Percentiles rank a stretch among this genome's conserved stretches.
Evolutionary conservation across 2,113 vertebrate genomes (phyloP).

Genomic region (Amblyopsis rosae): DNA sequence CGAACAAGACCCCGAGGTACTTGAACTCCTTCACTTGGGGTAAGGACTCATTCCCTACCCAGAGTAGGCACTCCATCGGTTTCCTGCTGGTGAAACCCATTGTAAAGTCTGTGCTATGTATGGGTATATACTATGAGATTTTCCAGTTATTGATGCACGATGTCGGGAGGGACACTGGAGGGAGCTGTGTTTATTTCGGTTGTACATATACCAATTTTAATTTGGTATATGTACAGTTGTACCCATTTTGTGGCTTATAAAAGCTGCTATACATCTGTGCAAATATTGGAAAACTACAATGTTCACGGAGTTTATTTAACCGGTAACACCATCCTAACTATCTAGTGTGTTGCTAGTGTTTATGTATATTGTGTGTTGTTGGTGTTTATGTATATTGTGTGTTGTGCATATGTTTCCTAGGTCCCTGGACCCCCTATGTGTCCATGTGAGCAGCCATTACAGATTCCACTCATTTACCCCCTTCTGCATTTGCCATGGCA

Average conservation of each 20-base stretch:
- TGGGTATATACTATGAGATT: constrained; percentile 30
- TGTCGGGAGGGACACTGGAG: background rate
- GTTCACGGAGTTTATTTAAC: constrained; percentile 22
- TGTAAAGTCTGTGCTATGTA: constrained; percentile 85
- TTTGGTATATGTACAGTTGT: constrained; percentile 37
- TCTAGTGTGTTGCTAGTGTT: constrained; percentile 84
- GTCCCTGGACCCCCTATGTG: constrained; percentile 82
- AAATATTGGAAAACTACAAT: background rate
- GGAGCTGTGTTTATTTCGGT: background rate
- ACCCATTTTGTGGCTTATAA: constrained; percentile 42
- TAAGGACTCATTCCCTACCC: no score
- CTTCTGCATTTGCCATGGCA: constrained; percentile 74
- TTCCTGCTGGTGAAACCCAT: constrained; percentile 61
- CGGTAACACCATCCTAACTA: background rate
- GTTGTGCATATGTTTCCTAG: constrained; percentile 81
- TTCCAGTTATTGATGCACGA: constrained; percentile 12
- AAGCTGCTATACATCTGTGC: constrained; percentile 34
- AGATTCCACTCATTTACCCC: constrained; percentile 68
- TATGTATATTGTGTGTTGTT: constrained; percentile 26
- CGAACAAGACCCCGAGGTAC: no score
- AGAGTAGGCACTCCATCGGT: no score
- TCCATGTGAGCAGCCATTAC: constrained; percentile 80
- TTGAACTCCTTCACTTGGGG: no score
- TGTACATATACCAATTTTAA: no score
- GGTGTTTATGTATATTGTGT: background rate